These are phyloP conservation scores for Amphipyra berbera DNA, from an alignment of 2,888 invertebrate species.

Conservation along the genomic window DNA sequence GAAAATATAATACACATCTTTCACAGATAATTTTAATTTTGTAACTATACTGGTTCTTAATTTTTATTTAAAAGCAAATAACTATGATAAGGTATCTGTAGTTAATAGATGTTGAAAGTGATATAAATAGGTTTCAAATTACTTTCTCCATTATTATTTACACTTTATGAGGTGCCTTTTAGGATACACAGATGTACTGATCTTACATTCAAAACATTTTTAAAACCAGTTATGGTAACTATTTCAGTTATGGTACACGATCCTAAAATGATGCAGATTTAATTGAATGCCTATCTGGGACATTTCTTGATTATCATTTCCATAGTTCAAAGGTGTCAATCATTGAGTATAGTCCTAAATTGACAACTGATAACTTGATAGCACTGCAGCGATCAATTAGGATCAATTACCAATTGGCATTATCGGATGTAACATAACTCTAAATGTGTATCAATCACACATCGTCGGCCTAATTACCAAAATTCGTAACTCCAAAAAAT, in stretches of 20 bases:
- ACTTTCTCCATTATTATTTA: neutral
- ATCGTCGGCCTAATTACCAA: neutral
- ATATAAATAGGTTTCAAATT: neutral
- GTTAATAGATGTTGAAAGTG: too few relatives aligned
- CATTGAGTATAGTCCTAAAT: constrained; percentile 15
- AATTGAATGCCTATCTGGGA: neutral
- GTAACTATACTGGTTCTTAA: too few relatives aligned
- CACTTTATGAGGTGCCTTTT: neutral
- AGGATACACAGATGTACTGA: neutral
- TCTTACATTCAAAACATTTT: neutral
- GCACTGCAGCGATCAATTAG: constrained; percentile 57
- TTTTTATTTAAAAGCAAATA: too few relatives aligned
- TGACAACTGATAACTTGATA: constrained; percentile 37
- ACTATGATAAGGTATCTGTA: too few relatives aligned
- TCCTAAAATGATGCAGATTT: neutral
- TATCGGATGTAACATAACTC: constrained; percentile 11
- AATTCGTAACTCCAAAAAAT: too few relatives aligned
- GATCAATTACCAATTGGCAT: constrained; percentile 46
- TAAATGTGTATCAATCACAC: constrained; percentile 1
- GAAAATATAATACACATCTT: too few relatives aligned
- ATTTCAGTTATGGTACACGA: constrained; percentile 6
- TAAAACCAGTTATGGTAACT: constrained; percentile 5
- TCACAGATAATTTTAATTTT: too few relatives aligned
- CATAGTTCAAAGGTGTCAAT: constrained; percentile 31
- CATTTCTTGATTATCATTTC: too few relatives aligned